Base-by-base conservation (phyloP, 2,888 invertebrate species). In the Carabus problematicus region DNA sequence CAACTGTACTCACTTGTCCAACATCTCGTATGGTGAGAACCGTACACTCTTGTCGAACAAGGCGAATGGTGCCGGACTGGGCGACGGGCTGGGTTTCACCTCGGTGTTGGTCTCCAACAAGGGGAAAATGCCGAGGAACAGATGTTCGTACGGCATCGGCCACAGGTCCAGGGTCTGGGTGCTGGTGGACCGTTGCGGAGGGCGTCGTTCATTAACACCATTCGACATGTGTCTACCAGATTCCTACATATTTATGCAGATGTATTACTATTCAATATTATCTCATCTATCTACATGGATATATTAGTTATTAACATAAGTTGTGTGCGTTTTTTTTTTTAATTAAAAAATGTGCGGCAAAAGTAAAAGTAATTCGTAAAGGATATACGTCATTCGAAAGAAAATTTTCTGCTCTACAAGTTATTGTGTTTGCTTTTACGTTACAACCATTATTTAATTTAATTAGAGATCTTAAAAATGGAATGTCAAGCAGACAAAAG, bases 101-200 rank as follows among this genome's bases (percentile, higher is more conserved):
- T 80, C 80, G 8, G 61, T 64, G 16, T 71, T 72, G 70, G 72
- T 77, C 60, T 79, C 81, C 64, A 82, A 73, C 64, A 84, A 83
- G 8, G 83, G 84, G 75, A 89, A 86, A 73, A 91, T 86, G 72
- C 89, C 90, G n/a, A 90, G 84, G 72, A 94, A 86, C 63, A 92
- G 82, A 78, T 90, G 89, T 78, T 93, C 93, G 79, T 93, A 93
- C 52, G 89, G 88, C 79, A 85, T 85, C 60, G 90, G 89, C 85
- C 89, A 88, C 73, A 86, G 81, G 77, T 90, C 89, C 62, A 89
- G 85, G 9, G 93, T 93, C 81, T 93, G 93, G 0, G 89, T 88
- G 56, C 72, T 71, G 18, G 49, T 70, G 42, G 71, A 71, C 69
- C 70, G 70, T 59, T 58, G 70, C 64, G 12, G 56, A 18, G 56